Evolutionary conservation across 2,113 vertebrate genomes (phyloP), one percentile per base, ranked within the genome.

Genomic region (Dermatemys mawii): DNA sequence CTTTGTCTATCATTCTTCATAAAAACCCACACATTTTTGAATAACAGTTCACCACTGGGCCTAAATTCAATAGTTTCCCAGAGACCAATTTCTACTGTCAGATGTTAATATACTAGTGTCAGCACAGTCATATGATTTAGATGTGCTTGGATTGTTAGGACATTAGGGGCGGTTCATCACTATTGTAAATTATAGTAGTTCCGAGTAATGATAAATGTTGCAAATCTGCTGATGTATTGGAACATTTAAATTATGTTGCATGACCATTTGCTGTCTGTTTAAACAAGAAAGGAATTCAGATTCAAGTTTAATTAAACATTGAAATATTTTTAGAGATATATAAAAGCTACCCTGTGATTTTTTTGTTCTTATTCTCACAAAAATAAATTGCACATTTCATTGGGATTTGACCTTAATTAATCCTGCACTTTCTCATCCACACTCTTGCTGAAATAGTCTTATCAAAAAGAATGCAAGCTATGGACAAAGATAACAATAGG

Each of bases 371-470:
- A 41, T 88, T 73, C 79, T 94, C 83, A 90, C 57, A 86, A 97
- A 97, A 97, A 93, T 84, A 96, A 95, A 94, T 94, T 92, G 84
- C 54, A 90, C 1, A 83, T 84, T 93, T 96, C 86, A 94, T 11
- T 93, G 84, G 83, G 81, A 89, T 94, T 94, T 97, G 93, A 95
- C 81, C 91, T 96, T 90, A 97, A 92, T 91, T 96, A 97, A 96
- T 97, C 95, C 86, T 95, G 63, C 81, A 83, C 53, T 88, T 96
- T 96, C 93, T 94, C 89, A 95, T 94, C 90, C 41, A 92, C 48
- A 57, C 81, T 48, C 76, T 96, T 96, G 54, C 60, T 96, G 84
- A 94, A 97, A 93, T 29, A 95, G 90, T 75, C 96, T 97, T 96
- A 95, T 95, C 94, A 95, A 95, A 96, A 95, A 85, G 60, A 97